Conservation (phyloP, 2,888 invertebrate genomes). For the Phengaris alcon region DNA sequence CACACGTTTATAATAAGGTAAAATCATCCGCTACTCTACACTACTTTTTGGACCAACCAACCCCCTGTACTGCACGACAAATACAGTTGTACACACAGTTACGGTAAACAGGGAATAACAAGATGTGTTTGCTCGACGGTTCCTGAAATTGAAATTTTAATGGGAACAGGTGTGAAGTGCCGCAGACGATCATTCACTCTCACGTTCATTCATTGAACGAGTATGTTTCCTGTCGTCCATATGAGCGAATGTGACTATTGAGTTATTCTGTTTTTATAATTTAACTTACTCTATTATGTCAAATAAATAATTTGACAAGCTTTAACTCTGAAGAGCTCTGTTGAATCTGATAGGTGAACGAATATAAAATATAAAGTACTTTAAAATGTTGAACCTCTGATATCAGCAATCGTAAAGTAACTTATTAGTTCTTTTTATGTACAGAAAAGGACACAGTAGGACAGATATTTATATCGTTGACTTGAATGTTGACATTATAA, state of each 20-base stretch:
- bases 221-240: neutral
- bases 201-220: neutral
- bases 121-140: slow-evolving; percentile 32
- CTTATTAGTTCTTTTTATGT: too few species aligned
- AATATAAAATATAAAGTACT: too few species aligned
- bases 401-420: too few species aligned
- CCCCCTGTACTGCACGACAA: slow-evolving; percentile 7
- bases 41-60: neutral
- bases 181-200: slow-evolving; percentile 13
- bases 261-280: too few species aligned
- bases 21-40: neutral
- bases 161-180: slow-evolving; percentile 54
- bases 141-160: slow-evolving; percentile 60
- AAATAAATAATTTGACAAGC: too few species aligned
- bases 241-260: neutral
- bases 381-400: too few species aligned
- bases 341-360: too few species aligned
- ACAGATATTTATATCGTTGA: too few species aligned
- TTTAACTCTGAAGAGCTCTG: too few species aligned
- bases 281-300: too few species aligned
- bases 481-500: neutral
- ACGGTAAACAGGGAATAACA: slow-evolving; percentile 20
- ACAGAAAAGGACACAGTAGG: too few species aligned
- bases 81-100: slow-evolving; percentile 1
- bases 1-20: neutral